These are phyloP conservation scores for Drosophila punjabiensis DNA, from an alignment of 1,140 invertebrate genomes.

Conservation along the genomic window DNA sequence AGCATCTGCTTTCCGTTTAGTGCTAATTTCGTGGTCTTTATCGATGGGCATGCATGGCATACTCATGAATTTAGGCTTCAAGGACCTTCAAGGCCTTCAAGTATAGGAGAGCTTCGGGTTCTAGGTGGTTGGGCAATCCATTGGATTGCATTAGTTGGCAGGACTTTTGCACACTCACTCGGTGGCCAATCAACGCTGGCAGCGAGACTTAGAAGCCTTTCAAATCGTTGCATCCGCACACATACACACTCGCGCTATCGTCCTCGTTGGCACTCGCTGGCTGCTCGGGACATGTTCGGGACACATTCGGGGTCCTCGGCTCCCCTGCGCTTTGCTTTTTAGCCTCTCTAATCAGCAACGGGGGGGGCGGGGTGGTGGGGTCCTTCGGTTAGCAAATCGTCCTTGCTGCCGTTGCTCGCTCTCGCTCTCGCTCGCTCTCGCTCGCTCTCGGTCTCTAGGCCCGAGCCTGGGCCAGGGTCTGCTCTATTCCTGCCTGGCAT, in stretches of 20 bases:
- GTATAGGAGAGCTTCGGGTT: too few relatives aligned
- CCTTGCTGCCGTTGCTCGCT: slow-evolving; percentile 27
- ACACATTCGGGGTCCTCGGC: slow-evolving; percentile 1
- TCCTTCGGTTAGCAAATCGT: slow-evolving; percentile 72
- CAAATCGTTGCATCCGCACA: slow-evolving; percentile 78
- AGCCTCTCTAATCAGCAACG: slow-evolving; percentile 58
- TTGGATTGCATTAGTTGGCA: slow-evolving; percentile 19
- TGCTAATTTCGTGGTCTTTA: slow-evolving; percentile 58
- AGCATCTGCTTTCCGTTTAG: slow-evolving; percentile 63
- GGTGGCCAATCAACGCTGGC: slow-evolving; percentile 70
- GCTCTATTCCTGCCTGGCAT: slow-evolving; percentile 25
- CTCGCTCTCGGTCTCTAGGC: too few relatives aligned
- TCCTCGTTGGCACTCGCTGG: slow-evolving; percentile 33
- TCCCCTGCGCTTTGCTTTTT: slow-evolving; percentile 57
- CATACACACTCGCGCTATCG: slow-evolving; percentile 9
- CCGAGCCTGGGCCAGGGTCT: not conserved
- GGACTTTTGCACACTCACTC: slow-evolving; percentile 44
- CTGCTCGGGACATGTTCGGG: slow-evolving; percentile 22
- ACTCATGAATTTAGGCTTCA: slow-evolving; percentile 48
- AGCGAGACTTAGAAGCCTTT: slow-evolving; percentile 76
- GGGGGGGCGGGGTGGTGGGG: not conserved
- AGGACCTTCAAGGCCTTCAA: not conserved
- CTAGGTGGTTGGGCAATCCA: too few relatives aligned
- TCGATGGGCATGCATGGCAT: slow-evolving; percentile 48
- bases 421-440: not conserved